A percentile compares a stretch with the other conserved stretches of the same genome.
phyloP scores from a whole-genome alignment of 2,113 vertebrate genomes.

The Gallinago undulata region DNA sequence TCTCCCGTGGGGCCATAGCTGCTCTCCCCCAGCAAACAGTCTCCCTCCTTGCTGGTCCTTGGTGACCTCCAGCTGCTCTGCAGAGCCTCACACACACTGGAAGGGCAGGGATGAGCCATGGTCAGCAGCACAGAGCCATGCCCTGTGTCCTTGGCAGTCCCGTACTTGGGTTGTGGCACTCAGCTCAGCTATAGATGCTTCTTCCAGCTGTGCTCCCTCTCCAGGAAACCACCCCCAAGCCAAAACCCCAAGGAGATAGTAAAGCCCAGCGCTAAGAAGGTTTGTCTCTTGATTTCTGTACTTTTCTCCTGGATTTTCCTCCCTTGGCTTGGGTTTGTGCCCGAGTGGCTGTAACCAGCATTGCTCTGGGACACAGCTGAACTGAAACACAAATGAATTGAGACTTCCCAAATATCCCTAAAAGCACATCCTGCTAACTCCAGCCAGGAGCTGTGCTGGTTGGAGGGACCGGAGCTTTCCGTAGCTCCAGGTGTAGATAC shows the following conservation, averaged over 20 bases:
- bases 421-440: neutral
- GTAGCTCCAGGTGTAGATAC: neutral
- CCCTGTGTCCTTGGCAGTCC: neutral
- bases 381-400: neutral
- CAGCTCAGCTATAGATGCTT: fast-evolving
- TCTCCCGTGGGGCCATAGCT: fast-evolving
- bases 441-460: neutral
- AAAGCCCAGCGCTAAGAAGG: neutral
- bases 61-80: neutral
- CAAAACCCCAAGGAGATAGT: neutral
- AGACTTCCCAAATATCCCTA: neutral
- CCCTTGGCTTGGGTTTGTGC: neutral
- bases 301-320: neutral
- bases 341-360: fast-evolving
- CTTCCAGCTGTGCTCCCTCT: neutral
- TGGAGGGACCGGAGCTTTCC: neutral
- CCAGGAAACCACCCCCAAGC: neutral
- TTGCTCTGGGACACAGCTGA: neutral
- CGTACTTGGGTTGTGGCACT: fast-evolving
- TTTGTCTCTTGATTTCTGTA: neutral
- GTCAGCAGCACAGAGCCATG: neutral
- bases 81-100: fast-evolving
- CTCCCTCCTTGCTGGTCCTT: neutral
- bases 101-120: neutral
- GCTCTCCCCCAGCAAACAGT: neutral